phyloP scores from a whole-genome alignment of 2,888 invertebrate genomes.

The Melinaea menophilus region DNA sequence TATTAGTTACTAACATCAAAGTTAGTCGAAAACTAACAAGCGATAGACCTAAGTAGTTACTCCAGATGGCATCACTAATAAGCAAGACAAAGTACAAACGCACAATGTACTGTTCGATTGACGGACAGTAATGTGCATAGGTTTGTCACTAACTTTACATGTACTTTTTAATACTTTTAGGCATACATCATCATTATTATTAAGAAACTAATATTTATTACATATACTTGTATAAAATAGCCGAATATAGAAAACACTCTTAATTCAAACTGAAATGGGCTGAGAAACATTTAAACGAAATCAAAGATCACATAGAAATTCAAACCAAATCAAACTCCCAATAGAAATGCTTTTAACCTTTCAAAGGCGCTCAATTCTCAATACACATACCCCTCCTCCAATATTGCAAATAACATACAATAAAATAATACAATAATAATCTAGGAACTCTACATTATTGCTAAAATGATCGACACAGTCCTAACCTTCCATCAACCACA shows the following conservation, averaged over 20 bases:
- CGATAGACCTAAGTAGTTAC: conserved; percentile 31
- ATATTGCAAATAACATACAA: conserved; percentile 3
- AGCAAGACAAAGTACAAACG: conserved; percentile 63
- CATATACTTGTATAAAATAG: background rate
- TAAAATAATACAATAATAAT: conserved; percentile 12
- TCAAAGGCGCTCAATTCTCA: conserved; percentile 32
- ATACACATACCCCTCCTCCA: conserved; percentile 20
- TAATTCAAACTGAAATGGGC: conserved; percentile 67
- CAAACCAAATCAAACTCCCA: conserved; percentile 43
- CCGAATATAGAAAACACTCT: conserved; percentile 27
- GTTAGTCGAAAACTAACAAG: conserved; percentile 18
- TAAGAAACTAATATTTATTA: conserved; percentile 35
- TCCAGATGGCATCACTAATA: conserved; percentile 22
- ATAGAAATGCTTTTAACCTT: conserved; percentile 62
- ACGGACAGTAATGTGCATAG: conserved; percentile 73
- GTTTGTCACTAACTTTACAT: conserved; percentile 69
- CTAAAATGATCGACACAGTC: conserved; percentile 4
- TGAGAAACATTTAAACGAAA: conserved; percentile 38
- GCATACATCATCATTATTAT: conserved; percentile 66
- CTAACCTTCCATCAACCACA: background rate
- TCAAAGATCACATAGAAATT: conserved; percentile 33
- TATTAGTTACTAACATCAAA: conserved; percentile 18
- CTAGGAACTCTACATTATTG: conserved; percentile 11
- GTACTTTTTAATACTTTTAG: conserved; percentile 75
- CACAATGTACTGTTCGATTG: conserved; percentile 72